phyloP scores from a whole-genome alignment of 2,888 invertebrate species.

The Conus canariensis region DNA sequence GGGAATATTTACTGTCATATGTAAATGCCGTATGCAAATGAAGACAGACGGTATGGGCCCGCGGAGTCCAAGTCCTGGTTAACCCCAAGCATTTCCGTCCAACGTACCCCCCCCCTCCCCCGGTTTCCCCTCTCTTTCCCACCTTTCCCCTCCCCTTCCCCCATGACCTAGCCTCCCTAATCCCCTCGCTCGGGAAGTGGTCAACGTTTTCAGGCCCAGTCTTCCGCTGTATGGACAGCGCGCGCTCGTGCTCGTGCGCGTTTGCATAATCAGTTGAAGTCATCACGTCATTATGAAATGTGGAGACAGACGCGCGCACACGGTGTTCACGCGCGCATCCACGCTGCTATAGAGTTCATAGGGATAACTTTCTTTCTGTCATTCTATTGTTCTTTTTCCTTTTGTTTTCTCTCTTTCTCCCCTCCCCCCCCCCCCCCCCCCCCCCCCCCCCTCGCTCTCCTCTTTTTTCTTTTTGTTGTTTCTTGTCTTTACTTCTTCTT shows the following conservation, averaged over 20 bases:
- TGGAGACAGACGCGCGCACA: too few species aligned
- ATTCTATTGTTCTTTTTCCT: neutral
- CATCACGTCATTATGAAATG: too few species aligned
- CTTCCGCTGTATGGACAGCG: too few species aligned
- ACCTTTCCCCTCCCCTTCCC: neutral
- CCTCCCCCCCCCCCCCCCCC: too few species aligned
- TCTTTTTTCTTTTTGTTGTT: neutral
- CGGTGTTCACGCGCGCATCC: too few species aligned
- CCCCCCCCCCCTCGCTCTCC: neutral
- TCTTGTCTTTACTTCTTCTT: neutral
- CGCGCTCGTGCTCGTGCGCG: too few species aligned
- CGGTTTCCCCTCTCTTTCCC: neutral
- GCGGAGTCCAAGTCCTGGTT: neutral
- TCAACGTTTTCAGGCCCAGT: neutral
- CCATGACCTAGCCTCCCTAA: too few species aligned
- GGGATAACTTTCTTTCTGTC: neutral
- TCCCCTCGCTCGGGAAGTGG: neutral
- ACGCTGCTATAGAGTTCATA: too few species aligned
- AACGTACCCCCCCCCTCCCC: neutral
- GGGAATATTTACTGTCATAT: neutral
- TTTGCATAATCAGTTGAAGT: too few species aligned
- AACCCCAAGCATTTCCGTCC: neutral
- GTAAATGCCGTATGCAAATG: constrained; percentile 8
- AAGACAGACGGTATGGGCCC: neutral
- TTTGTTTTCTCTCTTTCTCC: neutral